Evolutionary conservation across 2,113 vertebrate species (phyloP), one percentile per base, ranked within the genome.

Genomic region (Erpornis zantholeuca): DNA sequence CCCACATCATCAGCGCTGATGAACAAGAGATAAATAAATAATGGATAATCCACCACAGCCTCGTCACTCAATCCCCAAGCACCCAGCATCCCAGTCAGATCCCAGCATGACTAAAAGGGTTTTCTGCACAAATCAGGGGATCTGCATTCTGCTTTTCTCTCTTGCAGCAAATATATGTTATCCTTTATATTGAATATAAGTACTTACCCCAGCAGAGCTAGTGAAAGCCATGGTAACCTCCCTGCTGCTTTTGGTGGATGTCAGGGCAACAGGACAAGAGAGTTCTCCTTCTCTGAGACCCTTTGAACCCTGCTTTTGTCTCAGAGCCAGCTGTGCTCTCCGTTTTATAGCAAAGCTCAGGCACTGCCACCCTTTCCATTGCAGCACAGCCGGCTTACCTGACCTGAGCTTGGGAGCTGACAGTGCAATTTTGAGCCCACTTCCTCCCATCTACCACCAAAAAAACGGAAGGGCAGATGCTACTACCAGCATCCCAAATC

Each of bases 301-400:
- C 64, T 66, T 78, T 57, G 70, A 38, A 24, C 44, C 36, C 61
- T 50, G 35, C 2, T 3, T 12, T 18, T 84, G 76, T 80, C 54
- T 82, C 56, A 20, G 49, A 87, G 76, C 9, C 53, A 50, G 27
- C 1, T 13, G 21, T 54, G 44, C 10, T 61, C 80, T 44, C 76
- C 65, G 92, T 92, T 96, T 97, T 97, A 97, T 97, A 93, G 60
- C 11, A 17, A 84, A 70, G 42, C 31, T 80, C 75, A 79, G 63
- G 54, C 90, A 44, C 66, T 68, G 44, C 33, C 68, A 66, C 1
- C 56, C 23, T 97, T 97, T 93, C 96, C 97, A 93, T 70, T 89
- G 78, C 90, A 76, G 66, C 44, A 31, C 16, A 35, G 65, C 45
- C 42, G 23, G 12, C 25, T 82, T 90, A 84, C 94, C 92, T 92